Evolutionary conservation across 1,140 invertebrate species (phyloP), one percentile per base, ranked within the genome.

Genomic region (Harpegnathos saltator): DNA sequence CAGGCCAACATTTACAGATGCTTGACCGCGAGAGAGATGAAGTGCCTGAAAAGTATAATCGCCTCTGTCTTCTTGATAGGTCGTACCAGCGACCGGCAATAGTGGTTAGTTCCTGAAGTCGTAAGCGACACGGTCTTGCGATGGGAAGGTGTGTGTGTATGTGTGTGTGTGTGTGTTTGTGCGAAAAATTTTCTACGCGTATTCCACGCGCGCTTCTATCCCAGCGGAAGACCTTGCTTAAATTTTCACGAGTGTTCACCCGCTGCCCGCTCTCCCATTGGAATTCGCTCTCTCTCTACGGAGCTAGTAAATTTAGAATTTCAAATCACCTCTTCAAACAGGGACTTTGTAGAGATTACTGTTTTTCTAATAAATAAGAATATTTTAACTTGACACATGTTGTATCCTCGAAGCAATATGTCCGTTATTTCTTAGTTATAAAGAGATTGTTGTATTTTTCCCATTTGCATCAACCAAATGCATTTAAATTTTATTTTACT

Each of bases 61-160:
- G 24, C 56, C 73, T 75, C 58, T 75, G 52, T 75, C 59, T 74
- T 74, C 58, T 62, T 62, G 62, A 74, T 38, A 50, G 58, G 24
- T 59, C 24, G 72, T 26, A 15, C 54, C 33, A 7, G 54, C 69
- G 7, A 44, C 38, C 38, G 52, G 14, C 44, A 24, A 29, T 38
- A 33, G 24, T 59, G 61, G 66, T 84, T 85, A 58, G 54, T 84
- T 84, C 71, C 50, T 52, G 22, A 80, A 86, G 54, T 80, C 38
- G 59, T 85, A 85, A 86, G 29, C 54, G 14, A 68, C 19, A 44
- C 50, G 52, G 44, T 85, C 82, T 72, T 24, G 50, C 69, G 50
- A 33, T 22, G 4, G 17, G 59, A 68, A 65, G n/a, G 75, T 22
- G n/a, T 50, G 72, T 59, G 38, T 62, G 26, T 80, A 73, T 85